A percentile compares a stretch with the other conserved stretches of the same genome.
phyloP scores from a whole-genome alignment of 2,113 vertebrate species.

The Lepisosteus osseus region DNA sequence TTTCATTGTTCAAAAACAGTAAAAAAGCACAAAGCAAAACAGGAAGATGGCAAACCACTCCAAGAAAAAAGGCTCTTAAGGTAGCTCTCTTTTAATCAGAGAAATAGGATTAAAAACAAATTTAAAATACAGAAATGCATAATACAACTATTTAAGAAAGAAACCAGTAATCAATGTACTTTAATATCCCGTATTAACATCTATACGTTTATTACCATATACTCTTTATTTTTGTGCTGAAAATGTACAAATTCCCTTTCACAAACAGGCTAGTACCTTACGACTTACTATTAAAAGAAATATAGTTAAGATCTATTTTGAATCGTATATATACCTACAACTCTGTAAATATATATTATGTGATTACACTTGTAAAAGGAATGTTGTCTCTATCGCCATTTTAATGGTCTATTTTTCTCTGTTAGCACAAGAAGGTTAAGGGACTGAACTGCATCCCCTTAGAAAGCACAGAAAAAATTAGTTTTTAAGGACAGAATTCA shows the following conservation, averaged over 20 bases:
- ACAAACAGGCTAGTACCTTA: slow-evolving; percentile 32
- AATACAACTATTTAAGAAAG: slow-evolving; percentile 24
- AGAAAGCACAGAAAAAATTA: too few relatives aligned
- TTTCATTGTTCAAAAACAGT: too few relatives aligned
- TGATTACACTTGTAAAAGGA: slow-evolving; percentile 33
- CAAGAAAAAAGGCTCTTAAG: background rate
- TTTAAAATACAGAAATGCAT: slow-evolving; percentile 34
- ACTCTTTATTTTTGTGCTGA: slow-evolving; percentile 2
- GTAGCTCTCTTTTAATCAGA: slow-evolving; percentile 27
- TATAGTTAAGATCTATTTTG: slow-evolving; percentile 20
- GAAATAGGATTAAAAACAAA: slow-evolving; percentile 36
- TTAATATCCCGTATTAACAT: slow-evolving; percentile 8
- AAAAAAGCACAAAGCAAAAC: too few relatives aligned
- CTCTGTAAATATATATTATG: slow-evolving; percentile 39
- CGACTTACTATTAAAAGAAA: slow-evolving; percentile 16
- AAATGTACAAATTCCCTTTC: slow-evolving; percentile 26
- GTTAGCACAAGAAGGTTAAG: slow-evolving; percentile 23
- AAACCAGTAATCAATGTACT: background rate
- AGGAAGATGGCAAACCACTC: background rate
- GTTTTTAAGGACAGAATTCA: too few relatives aligned
- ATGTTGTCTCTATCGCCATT: slow-evolving; percentile 7
- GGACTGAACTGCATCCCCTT: too few relatives aligned
- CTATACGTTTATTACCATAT: background rate
- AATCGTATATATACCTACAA: slow-evolving; percentile 30
- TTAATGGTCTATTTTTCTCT: slow-evolving; percentile 15